Evolutionary conservation across 2,113 vertebrate genomes (phyloP).

Genomic region (Tetraodon nigroviridis): DNA sequence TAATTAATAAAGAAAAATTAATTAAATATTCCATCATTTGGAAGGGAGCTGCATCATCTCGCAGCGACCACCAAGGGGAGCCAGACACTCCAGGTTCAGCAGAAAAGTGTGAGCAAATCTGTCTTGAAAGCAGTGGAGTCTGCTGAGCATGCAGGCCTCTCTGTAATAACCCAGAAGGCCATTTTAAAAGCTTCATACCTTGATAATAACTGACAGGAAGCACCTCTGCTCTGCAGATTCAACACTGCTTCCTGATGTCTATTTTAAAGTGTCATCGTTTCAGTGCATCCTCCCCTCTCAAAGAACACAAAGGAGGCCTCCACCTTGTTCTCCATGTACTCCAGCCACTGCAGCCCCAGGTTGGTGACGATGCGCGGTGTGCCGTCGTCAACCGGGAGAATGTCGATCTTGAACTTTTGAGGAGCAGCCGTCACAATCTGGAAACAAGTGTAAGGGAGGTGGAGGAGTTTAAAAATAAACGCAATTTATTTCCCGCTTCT

Average conservation of each 20-base stretch:
- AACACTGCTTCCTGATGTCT: not conserved
- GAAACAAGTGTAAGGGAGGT: not conserved
- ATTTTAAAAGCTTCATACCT: no score
- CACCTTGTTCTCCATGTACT: conserved; percentile 88
- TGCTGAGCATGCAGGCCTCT: not conserved
- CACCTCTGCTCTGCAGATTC: no score
- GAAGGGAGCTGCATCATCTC: not conserved
- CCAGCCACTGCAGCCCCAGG: conserved; percentile 93
- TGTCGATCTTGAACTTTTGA: conserved; percentile 86
- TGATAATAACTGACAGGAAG: no score
- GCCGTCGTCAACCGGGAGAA: conserved; percentile 87
- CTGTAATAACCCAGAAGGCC: not conserved
- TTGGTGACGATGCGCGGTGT: conserved; percentile 91
- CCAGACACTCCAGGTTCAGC: not conserved
- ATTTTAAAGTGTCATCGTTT: not conserved
- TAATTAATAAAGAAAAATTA: no score
- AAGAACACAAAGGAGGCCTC: not conserved
- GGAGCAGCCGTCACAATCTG: conserved; percentile 87
- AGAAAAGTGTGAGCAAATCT: not conserved
- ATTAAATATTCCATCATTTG: not conserved
- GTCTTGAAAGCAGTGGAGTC: not conserved
- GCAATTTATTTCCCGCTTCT: not conserved
- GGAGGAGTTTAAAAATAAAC: not conserved
- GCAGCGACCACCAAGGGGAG: conserved; percentile 32
- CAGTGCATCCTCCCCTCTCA: not conserved